Conservation (phyloP, 2,113 vertebrate species). For the Edolisoma coerulescens region DNA sequence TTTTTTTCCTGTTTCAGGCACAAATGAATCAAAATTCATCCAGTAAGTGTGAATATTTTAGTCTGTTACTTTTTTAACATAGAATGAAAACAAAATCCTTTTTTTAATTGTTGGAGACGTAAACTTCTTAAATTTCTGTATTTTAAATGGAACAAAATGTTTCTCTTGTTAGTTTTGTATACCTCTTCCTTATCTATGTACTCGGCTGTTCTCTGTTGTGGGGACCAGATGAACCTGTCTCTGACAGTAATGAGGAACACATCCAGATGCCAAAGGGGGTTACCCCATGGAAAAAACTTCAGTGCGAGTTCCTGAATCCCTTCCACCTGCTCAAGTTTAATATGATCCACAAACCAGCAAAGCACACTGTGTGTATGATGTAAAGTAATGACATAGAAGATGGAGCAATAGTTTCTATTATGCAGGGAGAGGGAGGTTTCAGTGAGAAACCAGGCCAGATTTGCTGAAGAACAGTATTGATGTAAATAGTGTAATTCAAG, state of each 20-base stretch:
- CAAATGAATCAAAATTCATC: conserved; percentile 91
- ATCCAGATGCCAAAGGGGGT: background rate
- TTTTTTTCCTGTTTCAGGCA: conserved; percentile 77
- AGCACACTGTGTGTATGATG: background rate
- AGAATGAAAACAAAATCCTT: background rate
- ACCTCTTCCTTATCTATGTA: background rate
- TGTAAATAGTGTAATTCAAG: background rate
- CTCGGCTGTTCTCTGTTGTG: background rate
- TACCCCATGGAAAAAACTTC: background rate
- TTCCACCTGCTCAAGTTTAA: background rate
- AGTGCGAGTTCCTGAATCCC: background rate
- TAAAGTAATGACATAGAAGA: background rate
- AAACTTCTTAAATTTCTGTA: background rate
- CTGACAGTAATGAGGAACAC: background rate
- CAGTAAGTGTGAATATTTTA: conserved; percentile 82
- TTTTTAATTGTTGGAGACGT: background rate
- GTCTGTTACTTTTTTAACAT: background rate
- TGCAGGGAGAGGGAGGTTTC: background rate
- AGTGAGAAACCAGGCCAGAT: background rate
- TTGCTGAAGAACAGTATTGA: background rate
- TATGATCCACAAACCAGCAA: background rate
- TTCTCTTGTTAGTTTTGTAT: background rate
- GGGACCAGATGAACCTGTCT: background rate
- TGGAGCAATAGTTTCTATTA: background rate
- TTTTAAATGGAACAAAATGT: background rate